Evolutionary conservation across 2,888 invertebrate genomes (phyloP), one percentile per base, ranked within the genome.

Genomic region (Epinotia bilunana): DNA sequence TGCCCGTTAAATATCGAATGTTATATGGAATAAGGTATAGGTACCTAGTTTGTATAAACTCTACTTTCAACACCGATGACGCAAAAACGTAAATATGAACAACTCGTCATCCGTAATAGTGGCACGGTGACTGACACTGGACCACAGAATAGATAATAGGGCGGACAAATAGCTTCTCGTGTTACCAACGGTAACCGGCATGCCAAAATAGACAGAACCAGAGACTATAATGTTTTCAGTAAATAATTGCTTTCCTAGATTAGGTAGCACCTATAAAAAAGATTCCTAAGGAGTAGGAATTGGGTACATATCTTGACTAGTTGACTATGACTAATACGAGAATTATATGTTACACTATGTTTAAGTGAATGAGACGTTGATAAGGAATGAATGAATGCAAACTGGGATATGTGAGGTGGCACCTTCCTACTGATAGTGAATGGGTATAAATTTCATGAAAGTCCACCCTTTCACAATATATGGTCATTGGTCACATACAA

Each of bases 81-180:
- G 65, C n/a, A 53, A 65, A 53, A 65, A 53, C 64, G 65, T 65
- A 28, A 53, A 65, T 53, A 53, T 53, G 3, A 64, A 13, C 16
- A 12, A 9, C 65, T 53, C 53, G 65, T 65, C 53, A 65, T 49
- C 53, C 23, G 28, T 28, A 53, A 65, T 49, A 65, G 46, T 49
- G 49, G 65, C 65, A 53, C 28, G 65, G 65, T 65, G 49, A 65
- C n/a, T 65, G 65, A 53, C 65, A 65, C 53, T 33, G 64, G 16
- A 16, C n/a, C n/a, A n/a, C n/a, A n/a, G n/a, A n/a, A n/a, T n/a
- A n/a, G n/a, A n/a, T n/a, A n/a, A n/a, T n/a, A n/a, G n/a, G n/a
- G n/a, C 16, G 33, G 16, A 6, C 7, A 61, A 61, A 61, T 33
- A n/a, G 60, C 60, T 61, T 62, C 62, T 39, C 33, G 39, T 62